Base-by-base conservation (phyloP, 2,113 vertebrate genomes). In the Oryzias celebensis region DNA sequence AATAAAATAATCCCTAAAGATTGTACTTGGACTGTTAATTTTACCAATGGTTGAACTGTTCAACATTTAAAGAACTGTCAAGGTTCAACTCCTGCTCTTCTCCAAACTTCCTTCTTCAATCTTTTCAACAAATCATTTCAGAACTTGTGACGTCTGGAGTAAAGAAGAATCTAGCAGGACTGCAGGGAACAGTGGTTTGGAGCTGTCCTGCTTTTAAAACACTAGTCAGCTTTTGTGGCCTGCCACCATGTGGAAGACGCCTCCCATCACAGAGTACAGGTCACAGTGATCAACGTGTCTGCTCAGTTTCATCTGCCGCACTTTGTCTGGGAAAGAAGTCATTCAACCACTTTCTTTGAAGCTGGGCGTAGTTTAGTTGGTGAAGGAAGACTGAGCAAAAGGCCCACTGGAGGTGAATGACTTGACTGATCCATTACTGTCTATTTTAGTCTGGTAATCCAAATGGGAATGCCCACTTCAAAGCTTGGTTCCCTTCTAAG, bases 381-480 rank as follows among this genome's bases (percentile, higher is more conserved):
- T 91, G 85, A 90, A 89, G 79, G 72, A 85, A 81, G 81, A 80
- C 78, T 58, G 65, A 77, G 71, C 80, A 45, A 77, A 75, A 59
- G 63, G 54, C 83, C 82, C 78, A 76, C 72, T 74, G 73, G 68
- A 88, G 89, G 87, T 85, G 86, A 90, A 89, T 83, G 85, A 85
- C 82, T 89, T 77, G 77, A 78, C 85, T 82, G 85, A 90, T 87
- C 85, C 78, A 82, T 87, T 80, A 82, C 86, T 84, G 87, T 88
- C 88, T 90, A 90, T 90, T 91, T 89, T 75, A 72, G 83, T 87
- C 77, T 70, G 14, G 57, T 83, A 89, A 84, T 90, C 83, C 89
- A 85, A 87, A 82, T 71, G 90, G 89, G 89, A 90, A 88, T 84
- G 85, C 82, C 83, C 86, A 89, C 80, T 86, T 91, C 85, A 87